Evolutionary conservation across 2,113 vertebrate species (phyloP).

Genomic region (Microcebus ravelobensis): DNA sequence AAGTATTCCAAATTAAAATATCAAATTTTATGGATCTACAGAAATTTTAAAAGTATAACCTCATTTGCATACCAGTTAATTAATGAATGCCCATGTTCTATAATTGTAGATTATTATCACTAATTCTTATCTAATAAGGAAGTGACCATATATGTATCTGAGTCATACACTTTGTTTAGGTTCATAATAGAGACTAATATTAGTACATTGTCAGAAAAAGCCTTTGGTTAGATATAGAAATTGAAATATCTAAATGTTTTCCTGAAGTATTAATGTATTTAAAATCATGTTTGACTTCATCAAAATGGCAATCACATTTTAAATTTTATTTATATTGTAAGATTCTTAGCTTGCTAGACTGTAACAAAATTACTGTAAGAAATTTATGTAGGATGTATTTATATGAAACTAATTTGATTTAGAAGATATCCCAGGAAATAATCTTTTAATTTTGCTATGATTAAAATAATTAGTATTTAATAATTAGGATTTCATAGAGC

Average conservation of each 20-base stretch:
- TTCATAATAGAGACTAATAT: background rate
- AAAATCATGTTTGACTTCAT: background rate
- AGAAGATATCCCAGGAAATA: slow-evolving; percentile 8
- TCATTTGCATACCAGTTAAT: background rate
- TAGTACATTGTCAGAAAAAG: background rate
- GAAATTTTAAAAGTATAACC: background rate
- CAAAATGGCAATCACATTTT: slow-evolving; percentile 22
- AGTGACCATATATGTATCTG: background rate
- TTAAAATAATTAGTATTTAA: background rate
- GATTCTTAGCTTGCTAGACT: no score
- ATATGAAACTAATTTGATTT: background rate
- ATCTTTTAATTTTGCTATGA: slow-evolving; percentile 29
- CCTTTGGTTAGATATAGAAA: background rate
- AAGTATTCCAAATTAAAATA: slow-evolving; percentile 37
- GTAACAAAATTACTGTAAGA: background rate
- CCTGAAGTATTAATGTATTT: background rate
- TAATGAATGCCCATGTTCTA: background rate
- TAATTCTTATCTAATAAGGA: slow-evolving; percentile 25
- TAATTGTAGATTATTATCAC: background rate
- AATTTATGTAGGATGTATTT: background rate
- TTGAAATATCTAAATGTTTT: background rate
- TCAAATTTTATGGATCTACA: background rate
- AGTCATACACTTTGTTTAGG: background rate
- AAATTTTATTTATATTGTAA: background rate
- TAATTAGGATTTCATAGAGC: background rate